Conservation (phyloP, 92 coral and sea anemone genomes). For the Pocillopora meandrina region DNA sequence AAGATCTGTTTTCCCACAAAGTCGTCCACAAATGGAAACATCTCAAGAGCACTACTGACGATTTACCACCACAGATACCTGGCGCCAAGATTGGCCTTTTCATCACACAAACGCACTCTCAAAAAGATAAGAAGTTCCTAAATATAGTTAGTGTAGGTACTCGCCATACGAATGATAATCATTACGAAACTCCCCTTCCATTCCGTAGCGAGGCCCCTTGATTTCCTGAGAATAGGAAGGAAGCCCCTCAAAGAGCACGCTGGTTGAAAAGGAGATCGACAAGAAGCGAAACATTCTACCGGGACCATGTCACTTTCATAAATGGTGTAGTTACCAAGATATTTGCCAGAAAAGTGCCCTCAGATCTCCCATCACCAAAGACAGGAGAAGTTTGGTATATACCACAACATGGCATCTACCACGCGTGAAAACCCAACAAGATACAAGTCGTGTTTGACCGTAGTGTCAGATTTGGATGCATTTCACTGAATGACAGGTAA, state of each 20-base stretch:
- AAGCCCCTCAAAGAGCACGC: constrained; percentile 40
- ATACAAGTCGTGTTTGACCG: background rate
- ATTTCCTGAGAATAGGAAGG: constrained; percentile 47
- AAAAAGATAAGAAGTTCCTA: constrained; percentile 43
- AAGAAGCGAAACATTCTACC: constrained; percentile 3
- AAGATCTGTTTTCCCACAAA: constrained; percentile 31
- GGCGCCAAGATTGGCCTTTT: constrained; percentile 45
- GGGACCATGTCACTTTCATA: background rate
- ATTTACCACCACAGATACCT: constrained; percentile 37
- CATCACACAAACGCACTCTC: constrained; percentile 23
- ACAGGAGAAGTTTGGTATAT: constrained; percentile 33
- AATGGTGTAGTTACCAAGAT: background rate
- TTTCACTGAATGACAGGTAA: constrained; percentile 25
- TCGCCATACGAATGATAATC: constrained; percentile 12
- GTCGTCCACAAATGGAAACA: constrained; percentile 41
- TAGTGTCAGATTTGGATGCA: constrained; percentile 28
- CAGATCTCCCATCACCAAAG: background rate
- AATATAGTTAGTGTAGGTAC: constrained; percentile 32
- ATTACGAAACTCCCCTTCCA: constrained; percentile 56
- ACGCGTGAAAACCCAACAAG: constrained; percentile 16
- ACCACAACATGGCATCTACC: constrained; percentile 31
- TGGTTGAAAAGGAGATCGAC: constrained; percentile 27
- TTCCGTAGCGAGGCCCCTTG: constrained; percentile 27
- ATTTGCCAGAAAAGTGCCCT: constrained; percentile 47
- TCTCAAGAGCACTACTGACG: constrained; percentile 23